A percentile compares a stretch with the other conserved stretches of the same genome.
These are phyloP conservation scores for Procambarus virginalis DNA, from an alignment of 1,140 invertebrate genomes.

Conservation along the genomic window DNA sequence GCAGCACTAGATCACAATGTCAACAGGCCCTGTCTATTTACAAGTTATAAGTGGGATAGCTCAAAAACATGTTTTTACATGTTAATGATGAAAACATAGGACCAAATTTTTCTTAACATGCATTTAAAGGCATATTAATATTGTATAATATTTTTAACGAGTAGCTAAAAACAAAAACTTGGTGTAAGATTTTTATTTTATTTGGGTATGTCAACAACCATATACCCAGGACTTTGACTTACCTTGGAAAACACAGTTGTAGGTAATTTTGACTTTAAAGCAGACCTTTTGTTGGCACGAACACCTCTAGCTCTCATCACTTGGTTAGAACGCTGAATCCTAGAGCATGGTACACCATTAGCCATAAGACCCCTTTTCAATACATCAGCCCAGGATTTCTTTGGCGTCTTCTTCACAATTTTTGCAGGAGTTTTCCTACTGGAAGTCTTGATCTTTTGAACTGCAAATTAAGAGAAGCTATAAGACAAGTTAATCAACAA, in stretches of 20 bases:
- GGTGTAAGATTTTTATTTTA: no score
- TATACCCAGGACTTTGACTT: background rate
- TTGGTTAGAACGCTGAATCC: background rate
- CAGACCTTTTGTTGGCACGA: background rate
- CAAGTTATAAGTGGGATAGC: no score
- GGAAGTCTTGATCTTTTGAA: background rate
- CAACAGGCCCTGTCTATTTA: no score
- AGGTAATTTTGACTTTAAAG: background rate
- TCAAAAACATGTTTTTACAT: no score
- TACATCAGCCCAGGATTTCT: conserved; percentile 48
- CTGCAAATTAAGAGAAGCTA: background rate
- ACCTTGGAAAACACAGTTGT: background rate
- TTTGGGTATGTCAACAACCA: no score
- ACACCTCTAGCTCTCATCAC: background rate
- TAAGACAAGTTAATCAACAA: background rate
- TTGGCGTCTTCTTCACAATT: conserved; percentile 14
- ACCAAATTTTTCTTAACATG: no score
- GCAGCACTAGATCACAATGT: no score
- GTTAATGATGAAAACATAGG: no score
- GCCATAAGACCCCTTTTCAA: conserved; percentile 30
- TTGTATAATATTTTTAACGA: no score
- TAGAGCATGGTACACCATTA: background rate
- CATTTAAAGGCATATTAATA: no score
- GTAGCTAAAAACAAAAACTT: no score
- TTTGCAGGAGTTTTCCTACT: background rate